Conservation (phyloP, 1,140 invertebrate species). For the Chironomus striatipennis region DNA sequence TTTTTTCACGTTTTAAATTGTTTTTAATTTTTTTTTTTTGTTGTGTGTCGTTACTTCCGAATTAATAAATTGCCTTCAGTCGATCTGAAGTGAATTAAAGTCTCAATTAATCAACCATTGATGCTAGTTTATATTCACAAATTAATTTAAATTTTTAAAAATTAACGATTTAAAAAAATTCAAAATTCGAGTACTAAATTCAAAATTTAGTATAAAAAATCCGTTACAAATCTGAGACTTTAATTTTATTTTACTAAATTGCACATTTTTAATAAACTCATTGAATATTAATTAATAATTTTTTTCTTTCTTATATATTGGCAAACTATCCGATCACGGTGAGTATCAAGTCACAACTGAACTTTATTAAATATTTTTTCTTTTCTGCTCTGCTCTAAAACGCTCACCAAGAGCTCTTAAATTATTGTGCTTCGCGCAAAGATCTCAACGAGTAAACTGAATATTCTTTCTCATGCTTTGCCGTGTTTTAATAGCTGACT, state of each 20-base stretch:
- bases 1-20: no score
- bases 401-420: constrained; percentile 8
- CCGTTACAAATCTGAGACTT: no score
- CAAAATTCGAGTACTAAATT: no score
- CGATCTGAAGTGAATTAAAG: no score
- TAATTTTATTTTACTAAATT: no score
- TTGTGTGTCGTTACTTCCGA: no score
- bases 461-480: constrained; percentile 15
- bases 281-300: neutral
- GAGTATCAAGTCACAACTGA: neutral
- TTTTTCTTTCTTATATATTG: neutral
- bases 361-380: neutral
- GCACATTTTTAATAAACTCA: neutral
- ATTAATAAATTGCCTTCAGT: no score
- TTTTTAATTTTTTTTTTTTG: no score
- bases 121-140: neutral
- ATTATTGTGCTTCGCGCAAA: neutral
- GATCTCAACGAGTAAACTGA: constrained; percentile 16
- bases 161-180: no score
- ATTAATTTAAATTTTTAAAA: no score
- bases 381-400: neutral
- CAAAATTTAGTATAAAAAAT: no score
- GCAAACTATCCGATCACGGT: neutral
- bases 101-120: neutral
- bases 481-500: neutral